These are phyloP conservation scores for Corythornis madagascariensis DNA, from an alignment of 2,113 vertebrate genomes.

Conservation along the genomic window DNA sequence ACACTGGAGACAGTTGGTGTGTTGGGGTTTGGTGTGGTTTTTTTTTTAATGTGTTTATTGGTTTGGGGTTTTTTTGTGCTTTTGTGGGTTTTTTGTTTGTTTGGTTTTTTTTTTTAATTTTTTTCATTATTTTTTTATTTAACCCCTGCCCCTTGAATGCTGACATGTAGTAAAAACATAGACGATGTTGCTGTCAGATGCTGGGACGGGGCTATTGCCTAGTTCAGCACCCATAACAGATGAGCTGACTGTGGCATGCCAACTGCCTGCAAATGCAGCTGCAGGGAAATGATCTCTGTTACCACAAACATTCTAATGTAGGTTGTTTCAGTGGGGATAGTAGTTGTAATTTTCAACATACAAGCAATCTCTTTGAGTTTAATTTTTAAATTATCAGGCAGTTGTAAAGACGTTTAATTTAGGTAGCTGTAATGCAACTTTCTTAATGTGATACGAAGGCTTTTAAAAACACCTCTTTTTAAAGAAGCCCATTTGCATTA, in stretches of 20 bases:
- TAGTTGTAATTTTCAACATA: background rate
- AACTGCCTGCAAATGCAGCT: background rate
- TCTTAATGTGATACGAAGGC: background rate
- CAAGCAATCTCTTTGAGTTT: background rate
- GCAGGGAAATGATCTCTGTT: background rate
- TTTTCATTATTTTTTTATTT: background rate
- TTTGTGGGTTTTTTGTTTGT: background rate
- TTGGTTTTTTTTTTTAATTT: background rate
- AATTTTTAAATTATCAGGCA: background rate
- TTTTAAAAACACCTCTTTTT: background rate
- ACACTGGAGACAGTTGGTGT: background rate
- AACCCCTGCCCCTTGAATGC: background rate
- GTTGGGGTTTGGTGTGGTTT: too few relatives aligned
- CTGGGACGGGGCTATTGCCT: background rate
- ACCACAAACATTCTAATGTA: fast-evolving
- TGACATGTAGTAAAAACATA: background rate
- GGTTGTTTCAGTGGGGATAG: background rate
- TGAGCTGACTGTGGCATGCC: fast-evolving
- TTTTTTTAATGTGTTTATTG: background rate
- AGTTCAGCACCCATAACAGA: background rate
- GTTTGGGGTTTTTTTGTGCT: background rate
- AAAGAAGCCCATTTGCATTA: background rate
- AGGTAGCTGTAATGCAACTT: background rate
- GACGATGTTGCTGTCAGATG: background rate
- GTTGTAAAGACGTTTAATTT: background rate